Percentiles rank a stretch among this genome's conserved stretches.
Conservation (phyloP, 2,888 invertebrate species). For the Augiades crinisus region DNA sequence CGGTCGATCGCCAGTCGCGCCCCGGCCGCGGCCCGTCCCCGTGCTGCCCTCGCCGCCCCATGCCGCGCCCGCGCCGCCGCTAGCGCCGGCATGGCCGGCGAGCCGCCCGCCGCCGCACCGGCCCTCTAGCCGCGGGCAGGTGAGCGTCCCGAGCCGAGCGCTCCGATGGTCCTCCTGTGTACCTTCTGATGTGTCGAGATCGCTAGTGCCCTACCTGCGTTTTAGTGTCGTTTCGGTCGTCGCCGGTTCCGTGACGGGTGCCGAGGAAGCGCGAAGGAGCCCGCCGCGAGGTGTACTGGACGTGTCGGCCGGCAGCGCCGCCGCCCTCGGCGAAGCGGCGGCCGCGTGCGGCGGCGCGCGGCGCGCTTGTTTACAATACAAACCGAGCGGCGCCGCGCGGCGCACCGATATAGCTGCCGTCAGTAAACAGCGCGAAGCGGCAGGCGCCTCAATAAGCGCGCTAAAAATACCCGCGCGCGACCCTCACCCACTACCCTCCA, state of each 20-base stretch:
- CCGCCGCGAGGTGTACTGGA: neutral
- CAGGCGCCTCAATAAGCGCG: constrained; percentile 50
- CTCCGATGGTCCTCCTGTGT: constrained; percentile 41
- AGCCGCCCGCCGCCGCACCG: constrained; percentile 51
- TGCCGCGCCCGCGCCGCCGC: constrained; percentile 53
- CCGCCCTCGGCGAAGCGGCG: constrained; percentile 42
- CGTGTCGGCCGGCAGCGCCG: constrained; percentile 2
- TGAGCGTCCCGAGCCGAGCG: constrained; percentile 36
- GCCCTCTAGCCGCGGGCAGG: constrained; percentile 58
- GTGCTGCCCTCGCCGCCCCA: constrained; percentile 50
- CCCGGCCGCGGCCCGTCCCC: constrained; percentile 54
- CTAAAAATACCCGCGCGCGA: constrained; percentile 58
- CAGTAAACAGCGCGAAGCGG: constrained; percentile 34
- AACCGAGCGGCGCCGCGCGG: constrained; percentile 25
- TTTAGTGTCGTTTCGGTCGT: neutral
- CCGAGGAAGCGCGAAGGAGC: neutral
- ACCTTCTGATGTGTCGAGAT: neutral
- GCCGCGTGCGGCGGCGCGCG: constrained; percentile 28
- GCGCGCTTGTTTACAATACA: constrained; percentile 22
- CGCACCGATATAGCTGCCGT: constrained; percentile 22
- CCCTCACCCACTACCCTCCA: constrained; percentile 68
- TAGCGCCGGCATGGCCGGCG: constrained; percentile 54
- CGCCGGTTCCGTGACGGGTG: neutral
- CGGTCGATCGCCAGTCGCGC: constrained; percentile 59
- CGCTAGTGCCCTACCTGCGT: too few relatives aligned